Evolutionary conservation across 2,113 vertebrate species (phyloP).

Genomic region (Panthera tigris): DNA sequence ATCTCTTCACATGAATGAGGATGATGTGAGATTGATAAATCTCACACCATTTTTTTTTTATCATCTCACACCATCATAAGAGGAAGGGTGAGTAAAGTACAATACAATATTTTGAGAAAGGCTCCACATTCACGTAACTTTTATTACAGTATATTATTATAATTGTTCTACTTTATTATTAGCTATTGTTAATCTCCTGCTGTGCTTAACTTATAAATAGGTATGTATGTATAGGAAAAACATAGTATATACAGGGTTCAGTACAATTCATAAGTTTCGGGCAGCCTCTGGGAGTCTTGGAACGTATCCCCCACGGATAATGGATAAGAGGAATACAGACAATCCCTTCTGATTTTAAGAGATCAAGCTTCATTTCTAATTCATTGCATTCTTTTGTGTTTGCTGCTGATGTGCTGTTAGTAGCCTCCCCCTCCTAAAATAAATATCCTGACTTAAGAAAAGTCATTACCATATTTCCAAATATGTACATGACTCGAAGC

Average conservation of each 20-base stretch:
- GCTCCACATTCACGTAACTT: background rate
- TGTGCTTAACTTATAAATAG: background rate
- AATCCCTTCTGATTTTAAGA: background rate
- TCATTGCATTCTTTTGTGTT: background rate
- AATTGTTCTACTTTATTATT: background rate
- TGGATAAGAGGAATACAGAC: too few relatives aligned
- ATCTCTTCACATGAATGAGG: background rate
- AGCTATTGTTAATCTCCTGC: background rate
- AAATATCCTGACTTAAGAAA: background rate
- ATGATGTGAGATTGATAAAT: too few relatives aligned
- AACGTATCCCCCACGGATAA: background rate
- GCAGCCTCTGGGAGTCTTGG: background rate
- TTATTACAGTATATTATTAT: background rate
- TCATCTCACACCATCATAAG: background rate
- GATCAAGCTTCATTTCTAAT: background rate
- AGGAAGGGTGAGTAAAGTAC: background rate
- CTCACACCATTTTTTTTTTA: too few relatives aligned
- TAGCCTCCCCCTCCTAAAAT: background rate
- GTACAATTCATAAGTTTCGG: background rate
- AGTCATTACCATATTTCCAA: background rate
- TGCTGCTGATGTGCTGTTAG: background rate
- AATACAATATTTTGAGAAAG: background rate
- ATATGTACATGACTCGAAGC: background rate
- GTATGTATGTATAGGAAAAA: background rate
- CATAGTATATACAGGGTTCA: background rate